Base-by-base conservation (phyloP, 2,797 vertebrate genomes). In the Neosilurus hyrtlii region DNA sequence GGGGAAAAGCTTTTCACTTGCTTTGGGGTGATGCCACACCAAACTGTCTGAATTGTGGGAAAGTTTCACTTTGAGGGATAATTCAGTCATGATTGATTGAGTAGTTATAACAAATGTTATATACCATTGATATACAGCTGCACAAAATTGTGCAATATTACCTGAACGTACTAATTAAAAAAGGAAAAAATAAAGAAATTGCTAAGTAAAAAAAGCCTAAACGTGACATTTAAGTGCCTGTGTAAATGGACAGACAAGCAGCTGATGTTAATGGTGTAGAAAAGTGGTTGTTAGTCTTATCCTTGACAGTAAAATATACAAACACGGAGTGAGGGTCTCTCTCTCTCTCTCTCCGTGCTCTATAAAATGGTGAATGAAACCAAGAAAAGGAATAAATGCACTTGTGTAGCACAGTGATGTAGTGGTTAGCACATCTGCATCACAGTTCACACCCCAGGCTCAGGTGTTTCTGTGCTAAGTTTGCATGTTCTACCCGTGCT, bases 181-280 rank as follows among this genome's bases (percentile, higher is more conserved):
- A 22, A 37, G 57, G 9, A 49, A 43, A 30, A 16, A 54, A 26
- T 43, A 43, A 43, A 43, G 0, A 43, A 43, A 43, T 5, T 43
- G 4, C 43, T 43, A 43, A 43, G 8, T 8, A 26, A 8, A 18
- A 22, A 76, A 76, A n/a, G 11, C 18, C 22, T 20, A 35, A 14
- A 37, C 7, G 4, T 77, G 57, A 77, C 4, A 57, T 49, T 15
- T n/a, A 7, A 76, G 56, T 43, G 14, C n/a, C 22, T 10, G 16
- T 37, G 73, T 37, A n/a, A 43, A 57, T 76, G 56, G 73, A 78
- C 61, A 26, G 26, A 63, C 14, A 51, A 15, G 4, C 75, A 63
- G n/a, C 37, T 78, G 75, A 12, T 56, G 63, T 73, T 82, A 82
- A 65, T 63, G 80, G 70, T 74, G 57, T 37, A n/a, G 68, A 72